Evolutionary conservation across 2,888 invertebrate species (phyloP), one percentile per base, ranked within the genome.

Genomic region (Horisme vitalbata): DNA sequence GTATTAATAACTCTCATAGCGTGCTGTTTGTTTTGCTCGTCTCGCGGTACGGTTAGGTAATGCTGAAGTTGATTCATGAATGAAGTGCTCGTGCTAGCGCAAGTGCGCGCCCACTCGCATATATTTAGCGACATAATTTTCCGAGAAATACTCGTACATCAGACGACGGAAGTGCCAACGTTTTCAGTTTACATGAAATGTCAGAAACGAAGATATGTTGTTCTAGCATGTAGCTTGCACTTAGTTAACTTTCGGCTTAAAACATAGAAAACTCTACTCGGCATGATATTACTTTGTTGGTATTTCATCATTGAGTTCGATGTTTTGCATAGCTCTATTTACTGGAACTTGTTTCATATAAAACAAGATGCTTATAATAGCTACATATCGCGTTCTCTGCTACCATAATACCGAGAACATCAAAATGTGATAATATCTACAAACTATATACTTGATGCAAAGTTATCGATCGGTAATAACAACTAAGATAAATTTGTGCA

Each of bases 1-100:
- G 82, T 88, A 88, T 86, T 89, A 88, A 88, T 88, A 89, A 86
- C 85, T 76, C 77, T 68, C 73, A 75, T 79, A 75, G 74, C 76
- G 66, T 66, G 66, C 59, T 79, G 83, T 80, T 85, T 82, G 85
- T 84, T 83, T 87, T 84, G 75, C 71, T 81, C 77, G 75, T 74
- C 70, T 69, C 74, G 74, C 61, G 65, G 70, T 68, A 62, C 68
- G 71, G 87, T 87, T 83, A 86, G 85, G 84, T 87, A 88, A 89
- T 74, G 85, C 65, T 80, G 82, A 80, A 82, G 83, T 86, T 89
- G 88, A 87, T 88, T 89, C 89, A 88, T 89, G 89, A 89, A 89
- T 88, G 88, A 81, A 78, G 76, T 71, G 75, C 65, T 64, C 61
- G 57, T 61, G 52, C 68, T 67, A 59, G 67, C 70, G 68, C 63